Evolutionary conservation across 2,113 vertebrate species (phyloP).

Genomic region (Tiliqua scincoides): DNA sequence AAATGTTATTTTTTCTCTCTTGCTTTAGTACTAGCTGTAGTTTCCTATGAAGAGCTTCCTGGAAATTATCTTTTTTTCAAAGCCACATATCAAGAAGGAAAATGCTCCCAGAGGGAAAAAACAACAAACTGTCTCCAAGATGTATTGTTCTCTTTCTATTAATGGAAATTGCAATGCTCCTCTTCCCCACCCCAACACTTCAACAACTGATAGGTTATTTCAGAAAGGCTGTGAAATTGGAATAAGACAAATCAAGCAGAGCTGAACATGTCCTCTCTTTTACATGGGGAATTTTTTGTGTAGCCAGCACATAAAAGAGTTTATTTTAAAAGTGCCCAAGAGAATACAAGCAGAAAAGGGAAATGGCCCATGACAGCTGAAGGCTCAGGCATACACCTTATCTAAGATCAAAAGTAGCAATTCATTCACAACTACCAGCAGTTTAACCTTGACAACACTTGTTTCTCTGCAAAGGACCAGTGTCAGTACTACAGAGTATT

Average conservation of each 20-base stretch:
- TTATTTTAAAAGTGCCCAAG: neutral
- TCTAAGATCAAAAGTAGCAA: neutral
- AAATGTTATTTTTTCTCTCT: neutral
- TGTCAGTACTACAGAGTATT: neutral
- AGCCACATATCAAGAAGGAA: constrained; percentile 6
- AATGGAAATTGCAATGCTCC: neutral
- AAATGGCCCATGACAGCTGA: neutral
- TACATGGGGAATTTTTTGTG: neutral
- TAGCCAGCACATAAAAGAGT: neutral
- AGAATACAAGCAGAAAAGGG: neutral
- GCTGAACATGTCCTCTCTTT: neutral
- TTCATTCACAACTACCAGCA: no score
- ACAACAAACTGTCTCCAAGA: constrained; percentile 1
- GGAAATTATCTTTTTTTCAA: constrained; percentile 11
- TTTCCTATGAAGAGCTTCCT: neutral
- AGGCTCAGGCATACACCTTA: neutral
- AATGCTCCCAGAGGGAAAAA: neutral
- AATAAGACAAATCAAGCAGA: neutral
- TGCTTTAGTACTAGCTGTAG: neutral
- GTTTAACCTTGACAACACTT: neutral
- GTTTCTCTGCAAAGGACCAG: neutral
- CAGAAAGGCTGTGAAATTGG: neutral
- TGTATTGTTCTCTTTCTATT: constrained; percentile 14
- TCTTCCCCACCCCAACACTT: neutral
- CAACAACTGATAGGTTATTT: neutral